phyloP scores from a whole-genome alignment of 2,888 invertebrate genomes.

The Andrena bucephala region DNA sequence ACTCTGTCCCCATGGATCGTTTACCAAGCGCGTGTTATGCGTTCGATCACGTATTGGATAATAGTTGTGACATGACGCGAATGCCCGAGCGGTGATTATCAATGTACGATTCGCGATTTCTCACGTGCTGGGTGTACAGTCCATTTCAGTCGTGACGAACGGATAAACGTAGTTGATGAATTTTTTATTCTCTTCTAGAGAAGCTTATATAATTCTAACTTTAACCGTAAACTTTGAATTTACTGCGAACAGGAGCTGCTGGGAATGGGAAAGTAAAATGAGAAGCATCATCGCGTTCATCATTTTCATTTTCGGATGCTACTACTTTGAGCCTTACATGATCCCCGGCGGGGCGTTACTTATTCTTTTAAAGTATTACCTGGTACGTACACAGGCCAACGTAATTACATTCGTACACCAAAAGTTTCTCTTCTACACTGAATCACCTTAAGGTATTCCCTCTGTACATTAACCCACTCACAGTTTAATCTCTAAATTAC shows the following conservation, averaged over 20 bases:
- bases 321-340: slow-evolving; percentile 98
- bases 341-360: slow-evolving; percentile 93
- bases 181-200: no score
- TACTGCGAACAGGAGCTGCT: slow-evolving; percentile 91
- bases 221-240: background rate
- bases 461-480: background rate
- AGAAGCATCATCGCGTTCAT: slow-evolving; percentile 94
- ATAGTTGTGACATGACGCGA: background rate
- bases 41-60: background rate
- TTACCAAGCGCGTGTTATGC: background rate
- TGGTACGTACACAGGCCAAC: slow-evolving; percentile 85
- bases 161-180: background rate
- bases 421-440: background rate
- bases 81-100: slow-evolving; percentile 13
- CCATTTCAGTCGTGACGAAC: background rate
- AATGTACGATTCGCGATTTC: background rate
- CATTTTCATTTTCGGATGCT: slow-evolving; percentile 94
- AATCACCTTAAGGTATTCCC: background rate
- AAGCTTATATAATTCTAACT: background rate
- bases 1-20: background rate
- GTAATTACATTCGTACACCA: background rate
- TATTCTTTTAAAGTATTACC: slow-evolving; percentile 91
- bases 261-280: slow-evolving; percentile 97
- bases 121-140: background rate
- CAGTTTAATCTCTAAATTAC: background rate